These are phyloP conservation scores for Acanthisitta chloris DNA, from an alignment of 2,113 vertebrate genomes.

Conservation along the genomic window DNA sequence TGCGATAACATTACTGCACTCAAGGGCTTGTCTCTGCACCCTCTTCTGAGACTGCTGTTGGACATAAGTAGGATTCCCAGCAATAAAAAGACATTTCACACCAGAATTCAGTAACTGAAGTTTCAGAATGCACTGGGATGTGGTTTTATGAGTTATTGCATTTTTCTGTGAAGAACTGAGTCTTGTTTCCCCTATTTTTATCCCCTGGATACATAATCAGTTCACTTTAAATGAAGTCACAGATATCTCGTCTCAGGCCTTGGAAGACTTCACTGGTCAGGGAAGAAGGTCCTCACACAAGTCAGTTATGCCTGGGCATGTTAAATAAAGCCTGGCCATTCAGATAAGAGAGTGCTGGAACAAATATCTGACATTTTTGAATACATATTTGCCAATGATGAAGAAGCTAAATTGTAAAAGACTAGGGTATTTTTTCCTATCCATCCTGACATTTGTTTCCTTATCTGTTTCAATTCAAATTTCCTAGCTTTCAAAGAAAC, in stretches of 20 bases:
- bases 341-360: background rate
- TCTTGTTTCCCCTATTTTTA: background rate
- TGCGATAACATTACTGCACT: background rate
- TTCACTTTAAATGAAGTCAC: background rate
- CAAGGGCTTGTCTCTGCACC: background rate
- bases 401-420: background rate
- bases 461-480: background rate
- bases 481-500: background rate
- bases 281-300: background rate
- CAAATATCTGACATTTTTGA: background rate
- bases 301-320: background rate
- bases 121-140: background rate
- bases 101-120: background rate
- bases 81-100: background rate
- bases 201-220: background rate
- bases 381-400: background rate
- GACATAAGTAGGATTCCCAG: background rate
- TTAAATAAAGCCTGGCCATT: background rate
- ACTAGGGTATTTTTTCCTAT: accelerated
- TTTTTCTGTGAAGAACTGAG: background rate
- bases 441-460: background rate
- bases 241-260: background rate
- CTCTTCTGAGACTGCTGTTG: background rate
- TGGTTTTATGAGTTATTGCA: background rate
- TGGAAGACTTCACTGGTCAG: background rate